Percentiles rank a stretch among this genome's conserved stretches.
Conservation (phyloP, 2,113 vertebrate genomes). For the Podarcis cretensis region DNA sequence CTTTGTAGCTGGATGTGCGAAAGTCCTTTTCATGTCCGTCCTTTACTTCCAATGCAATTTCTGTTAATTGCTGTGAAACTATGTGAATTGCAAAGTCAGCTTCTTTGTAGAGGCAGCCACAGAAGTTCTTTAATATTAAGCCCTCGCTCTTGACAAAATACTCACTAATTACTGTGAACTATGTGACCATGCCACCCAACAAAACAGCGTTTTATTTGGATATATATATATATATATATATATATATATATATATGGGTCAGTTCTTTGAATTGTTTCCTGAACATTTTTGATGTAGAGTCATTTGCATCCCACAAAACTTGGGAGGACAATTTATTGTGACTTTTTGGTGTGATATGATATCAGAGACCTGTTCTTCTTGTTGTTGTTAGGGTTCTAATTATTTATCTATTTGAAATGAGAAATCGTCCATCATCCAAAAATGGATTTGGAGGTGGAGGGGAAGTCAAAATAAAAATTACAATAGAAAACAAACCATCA, state of each 20-base stretch:
- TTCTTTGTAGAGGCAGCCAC: neutral
- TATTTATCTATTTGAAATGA: too few relatives aligned
- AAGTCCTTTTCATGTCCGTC: neutral
- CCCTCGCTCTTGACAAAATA: neutral
- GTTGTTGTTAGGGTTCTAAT: too few relatives aligned
- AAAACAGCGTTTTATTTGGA: neutral
- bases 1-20: neutral
- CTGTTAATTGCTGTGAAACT: neutral
- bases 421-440: too few relatives aligned
- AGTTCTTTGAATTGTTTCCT: neutral
- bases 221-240: too few relatives aligned
- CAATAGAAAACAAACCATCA: too few relatives aligned
- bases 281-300: too few relatives aligned
- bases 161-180: neutral
- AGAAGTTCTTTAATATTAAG: neutral
- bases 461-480: too few relatives aligned
- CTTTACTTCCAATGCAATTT: neutral
- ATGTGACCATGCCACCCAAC: neutral
- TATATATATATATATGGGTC: neutral
- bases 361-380: too few relatives aligned
- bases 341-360: neutral
- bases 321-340: too few relatives aligned
- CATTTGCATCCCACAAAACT: neutral
- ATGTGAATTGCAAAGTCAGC: neutral
- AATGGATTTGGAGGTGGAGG: too few relatives aligned